Evolutionary conservation across 1,140 invertebrate genomes (phyloP).

Genomic region (Helicoverpa armigera): DNA sequence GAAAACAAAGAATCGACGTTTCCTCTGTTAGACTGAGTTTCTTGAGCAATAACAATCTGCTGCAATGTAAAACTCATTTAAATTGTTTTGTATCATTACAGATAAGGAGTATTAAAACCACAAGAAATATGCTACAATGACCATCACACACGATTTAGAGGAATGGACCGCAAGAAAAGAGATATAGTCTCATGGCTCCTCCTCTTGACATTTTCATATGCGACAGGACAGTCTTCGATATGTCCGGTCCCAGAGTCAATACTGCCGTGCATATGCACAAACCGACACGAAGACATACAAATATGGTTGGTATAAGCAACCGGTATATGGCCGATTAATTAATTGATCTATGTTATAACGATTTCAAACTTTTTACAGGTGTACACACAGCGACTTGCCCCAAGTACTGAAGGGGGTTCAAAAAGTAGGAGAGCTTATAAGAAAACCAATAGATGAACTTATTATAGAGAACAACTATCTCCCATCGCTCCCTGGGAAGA

Average conservation of each 20-base stretch:
- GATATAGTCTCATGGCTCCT: slow-evolving; percentile 69
- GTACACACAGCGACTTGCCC: slow-evolving; percentile 93
- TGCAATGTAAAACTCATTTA: not conserved
- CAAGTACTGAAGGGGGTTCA: slow-evolving; percentile 91
- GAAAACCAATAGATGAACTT: slow-evolving; percentile 92
- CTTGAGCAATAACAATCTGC: not conserved
- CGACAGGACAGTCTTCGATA: slow-evolving; percentile 66
- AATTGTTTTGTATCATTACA: slow-evolving; percentile 23
- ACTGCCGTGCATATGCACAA: slow-evolving; percentile 90
- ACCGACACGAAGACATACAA: slow-evolving; percentile 89
- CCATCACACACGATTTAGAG: slow-evolving; percentile 60
- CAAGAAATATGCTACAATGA: slow-evolving; percentile 77
- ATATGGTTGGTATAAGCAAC: slow-evolving; percentile 88
- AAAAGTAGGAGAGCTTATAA: slow-evolving; percentile 89
- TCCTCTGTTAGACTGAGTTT: not conserved
- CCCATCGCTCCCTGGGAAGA: slow-evolving; percentile 92
- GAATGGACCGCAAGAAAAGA: slow-evolving; percentile 74
- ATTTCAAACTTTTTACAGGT: slow-evolving; percentile 87
- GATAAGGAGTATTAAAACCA: slow-evolving; percentile 21
- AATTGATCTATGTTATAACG: not conserved
- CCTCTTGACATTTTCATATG: slow-evolving; percentile 57
- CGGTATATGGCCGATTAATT: not conserved
- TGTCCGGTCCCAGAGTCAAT: slow-evolving; percentile 90
- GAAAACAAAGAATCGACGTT: not conserved
- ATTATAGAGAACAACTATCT: slow-evolving; percentile 95